Base-by-base conservation (phyloP, 2,113 vertebrate genomes). In the Scomber scombrus region DNA sequence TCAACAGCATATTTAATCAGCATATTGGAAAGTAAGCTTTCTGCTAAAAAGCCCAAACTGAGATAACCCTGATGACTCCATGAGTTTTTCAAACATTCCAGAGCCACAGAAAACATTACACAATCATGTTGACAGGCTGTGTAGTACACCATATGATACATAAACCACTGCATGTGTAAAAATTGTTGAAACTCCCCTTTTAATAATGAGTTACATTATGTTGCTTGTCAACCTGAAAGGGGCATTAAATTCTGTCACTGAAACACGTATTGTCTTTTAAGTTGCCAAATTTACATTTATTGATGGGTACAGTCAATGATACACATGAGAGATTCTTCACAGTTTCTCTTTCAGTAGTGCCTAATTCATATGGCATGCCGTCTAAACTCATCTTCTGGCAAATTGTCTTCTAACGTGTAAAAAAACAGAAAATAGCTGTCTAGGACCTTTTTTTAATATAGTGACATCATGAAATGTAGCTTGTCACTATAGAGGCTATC, bases 281-380 rank as follows among this genome's bases (percentile, higher is more conserved):
- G 21, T 61, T 58, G 34, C 12, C 21, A 21, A 49, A 56, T 80
- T 58, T 19, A 29, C 21, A 16, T 89, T 87, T 89, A 88, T 84
- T 88, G 40, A 65, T 70, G 49, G 52, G 15, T 54, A 46, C 13
- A 55, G 13, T 66, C 40, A 13, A 43, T 61, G 45, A 81, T 26
- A 72, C 43, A 71, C 60, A 64, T 10, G 26, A 58, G 45, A 57
- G 52, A 40, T 15, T 66, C 23, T 74, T 61, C 6, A 40, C 6
- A 40, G 31, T 4, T 34, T 34, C 31, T 34, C 31, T 34, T 34
- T 34, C 31, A 34, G 31, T 34, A 6, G 31, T 54, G 11, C 12
- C 16, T 47, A 26, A 26, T 2, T 26, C 23, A 26, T 26, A 58
- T 58, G 4, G 40, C n/a, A 50, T 60, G 21, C 34, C 56, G 10